A percentile compares a stretch with the other conserved stretches of the same genome.
Conservation (phyloP, 2,797 vertebrate species). For the Prionace glauca region DNA sequence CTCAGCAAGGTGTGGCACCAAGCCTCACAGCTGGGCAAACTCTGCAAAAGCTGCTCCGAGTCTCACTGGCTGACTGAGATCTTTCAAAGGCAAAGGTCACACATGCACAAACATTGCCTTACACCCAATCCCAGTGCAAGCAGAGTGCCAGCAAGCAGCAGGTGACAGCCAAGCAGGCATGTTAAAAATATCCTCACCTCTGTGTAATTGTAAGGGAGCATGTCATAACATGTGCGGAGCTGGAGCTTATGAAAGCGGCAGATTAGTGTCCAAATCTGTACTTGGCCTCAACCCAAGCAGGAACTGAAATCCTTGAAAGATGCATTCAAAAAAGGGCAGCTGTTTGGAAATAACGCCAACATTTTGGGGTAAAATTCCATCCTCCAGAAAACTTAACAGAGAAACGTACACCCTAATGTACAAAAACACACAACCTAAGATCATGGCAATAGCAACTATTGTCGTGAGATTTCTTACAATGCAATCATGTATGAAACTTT, state of each 20-base stretch:
- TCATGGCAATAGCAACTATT: neutral
- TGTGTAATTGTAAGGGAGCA: neutral
- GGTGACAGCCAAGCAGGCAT: neutral
- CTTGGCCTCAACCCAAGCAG: neutral
- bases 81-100: neutral
- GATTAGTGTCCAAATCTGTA: neutral
- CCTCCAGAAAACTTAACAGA: neutral
- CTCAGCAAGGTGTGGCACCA: slow-evolving; percentile 7
- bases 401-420: neutral
- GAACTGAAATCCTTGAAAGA: neutral
- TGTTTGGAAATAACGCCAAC: neutral
- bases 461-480: neutral
- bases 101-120: neutral
- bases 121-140: neutral
- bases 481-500: neutral
- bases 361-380: neutral
- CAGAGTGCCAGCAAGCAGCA: neutral
- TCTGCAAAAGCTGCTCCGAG: neutral
- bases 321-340: neutral
- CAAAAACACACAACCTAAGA: neutral
- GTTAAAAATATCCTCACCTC: neutral
- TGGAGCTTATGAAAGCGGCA: neutral
- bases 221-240: neutral
- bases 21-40: slow-evolving; percentile 27
- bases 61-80: neutral